Evolutionary conservation across 2,888 invertebrate genomes (phyloP).

Genomic region (Macrosoma leucophasiata): DNA sequence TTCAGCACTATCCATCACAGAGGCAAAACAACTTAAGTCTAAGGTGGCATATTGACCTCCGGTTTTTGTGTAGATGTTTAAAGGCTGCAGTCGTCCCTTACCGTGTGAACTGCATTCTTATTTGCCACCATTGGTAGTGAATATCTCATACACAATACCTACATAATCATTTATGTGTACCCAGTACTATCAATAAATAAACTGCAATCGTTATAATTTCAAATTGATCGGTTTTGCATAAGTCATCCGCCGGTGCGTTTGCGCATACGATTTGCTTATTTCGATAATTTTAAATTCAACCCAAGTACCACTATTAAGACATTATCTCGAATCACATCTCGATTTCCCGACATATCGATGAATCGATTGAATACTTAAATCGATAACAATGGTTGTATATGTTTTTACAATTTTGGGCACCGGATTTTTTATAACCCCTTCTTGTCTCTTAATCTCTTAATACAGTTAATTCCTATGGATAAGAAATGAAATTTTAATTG

Average conservation of each 20-base stretch:
- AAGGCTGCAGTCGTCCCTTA: no score
- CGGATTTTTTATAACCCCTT: conserved; percentile 33
- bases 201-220: no score
- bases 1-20: no score
- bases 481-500: background rate
- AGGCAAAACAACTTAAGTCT: no score
- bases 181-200: no score
- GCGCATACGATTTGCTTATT: conserved; percentile 23
- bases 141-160: no score
- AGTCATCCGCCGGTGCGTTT: conserved; percentile 28
- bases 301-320: conserved; percentile 28
- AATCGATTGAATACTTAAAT: conserved; percentile 35
- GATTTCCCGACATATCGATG: conserved; percentile 30
- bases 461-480: conserved; percentile 4
- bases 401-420: conserved; percentile 30
- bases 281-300: conserved; percentile 26
- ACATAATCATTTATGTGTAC: no score
- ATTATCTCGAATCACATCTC: conserved; percentile 32
- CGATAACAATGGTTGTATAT: conserved; percentile 29
- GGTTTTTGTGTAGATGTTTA: no score
- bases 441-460: conserved; percentile 3
- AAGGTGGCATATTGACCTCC: no score
- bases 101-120: no score
- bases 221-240: no score
- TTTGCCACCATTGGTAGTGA: no score